A percentile compares a stretch with the other conserved stretches of the same genome.
phyloP scores from a whole-genome alignment of 2,888 invertebrate genomes.

The Lasioglossum oenotherae region DNA sequence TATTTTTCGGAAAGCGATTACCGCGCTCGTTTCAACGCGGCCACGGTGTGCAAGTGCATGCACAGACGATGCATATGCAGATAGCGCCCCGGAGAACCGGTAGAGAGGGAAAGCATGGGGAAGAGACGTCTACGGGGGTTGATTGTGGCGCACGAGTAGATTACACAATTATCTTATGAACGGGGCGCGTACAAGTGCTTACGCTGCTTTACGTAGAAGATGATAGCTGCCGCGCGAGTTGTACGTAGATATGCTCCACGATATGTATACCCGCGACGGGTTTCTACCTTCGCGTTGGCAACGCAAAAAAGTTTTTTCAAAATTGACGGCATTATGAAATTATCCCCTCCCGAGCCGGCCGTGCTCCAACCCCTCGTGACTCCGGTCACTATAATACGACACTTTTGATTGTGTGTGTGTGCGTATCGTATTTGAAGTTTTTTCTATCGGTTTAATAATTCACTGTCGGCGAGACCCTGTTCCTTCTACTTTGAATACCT shows the following conservation, averaged over 20 bases:
- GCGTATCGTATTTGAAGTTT: conserved; percentile 51
- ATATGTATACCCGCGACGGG: conserved; percentile 17
- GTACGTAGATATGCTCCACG: conserved; percentile 39
- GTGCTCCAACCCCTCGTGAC: conserved; percentile 67
- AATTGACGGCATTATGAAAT: conserved; percentile 79
- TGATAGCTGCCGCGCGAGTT: conserved; percentile 66
- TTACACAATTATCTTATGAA: conserved; percentile 81
- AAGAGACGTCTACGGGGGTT: conserved; percentile 69
- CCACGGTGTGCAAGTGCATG: conserved; percentile 19
- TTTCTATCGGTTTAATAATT: conserved; percentile 12
- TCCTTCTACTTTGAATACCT: background rate
- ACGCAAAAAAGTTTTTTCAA: conserved; percentile 66
- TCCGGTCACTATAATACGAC: conserved; percentile 68
- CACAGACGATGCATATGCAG: conserved; percentile 33
- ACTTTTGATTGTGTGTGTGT: conserved; percentile 46
- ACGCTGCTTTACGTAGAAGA: conserved; percentile 69
- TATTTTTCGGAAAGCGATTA: conserved; percentile 59
- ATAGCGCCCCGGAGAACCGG: background rate
- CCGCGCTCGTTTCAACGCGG: conserved; percentile 47
- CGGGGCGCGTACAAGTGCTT: conserved; percentile 73
- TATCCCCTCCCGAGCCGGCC: conserved; percentile 64
- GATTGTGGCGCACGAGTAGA: conserved; percentile 77
- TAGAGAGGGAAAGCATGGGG: background rate
- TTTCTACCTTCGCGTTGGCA: conserved; percentile 26
- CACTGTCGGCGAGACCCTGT: background rate